Evolutionary conservation across 2,797 vertebrate genomes (phyloP).

Genomic region (Ataeniobius toweri): DNA sequence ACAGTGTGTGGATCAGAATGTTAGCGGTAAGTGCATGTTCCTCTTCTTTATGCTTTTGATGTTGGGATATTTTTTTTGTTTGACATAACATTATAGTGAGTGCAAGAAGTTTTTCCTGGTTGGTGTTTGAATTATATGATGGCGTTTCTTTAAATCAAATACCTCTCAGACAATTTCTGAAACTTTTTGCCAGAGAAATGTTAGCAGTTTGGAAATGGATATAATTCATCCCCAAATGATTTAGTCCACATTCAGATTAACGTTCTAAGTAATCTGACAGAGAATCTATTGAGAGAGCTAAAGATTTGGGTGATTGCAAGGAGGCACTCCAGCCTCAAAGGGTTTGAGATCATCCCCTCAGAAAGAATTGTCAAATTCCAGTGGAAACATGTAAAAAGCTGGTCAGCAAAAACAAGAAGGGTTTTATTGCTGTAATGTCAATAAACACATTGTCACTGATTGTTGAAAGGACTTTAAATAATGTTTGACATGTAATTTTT

Average conservation of each 20-base stretch:
- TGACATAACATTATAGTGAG: background rate
- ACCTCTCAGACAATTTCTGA: no score
- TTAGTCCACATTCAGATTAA: background rate
- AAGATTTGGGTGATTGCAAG: background rate
- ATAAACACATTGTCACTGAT: background rate
- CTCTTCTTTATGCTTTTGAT: background rate
- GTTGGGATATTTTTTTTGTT: background rate
- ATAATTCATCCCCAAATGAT: background rate
- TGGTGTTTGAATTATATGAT: background rate
- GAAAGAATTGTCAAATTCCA: background rate
- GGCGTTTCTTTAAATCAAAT: no score
- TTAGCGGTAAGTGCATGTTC: constrained; percentile 78
- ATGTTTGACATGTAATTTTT: background rate
- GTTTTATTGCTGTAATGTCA: background rate
- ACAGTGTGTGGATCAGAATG: constrained; percentile 90
- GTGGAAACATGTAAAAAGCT: background rate
- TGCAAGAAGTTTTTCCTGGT: background rate
- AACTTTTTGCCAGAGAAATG: no score
- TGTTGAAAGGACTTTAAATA: background rate
- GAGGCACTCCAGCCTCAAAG: background rate
- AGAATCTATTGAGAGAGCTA: background rate
- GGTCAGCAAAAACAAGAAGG: background rate
- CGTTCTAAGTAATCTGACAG: background rate
- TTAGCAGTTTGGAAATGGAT: background rate
- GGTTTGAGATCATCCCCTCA: background rate